A percentile compares a stretch with the other conserved stretches of the same genome.
Conservation (phyloP, 2,888 invertebrate genomes). For the Thelaira solivaga region DNA sequence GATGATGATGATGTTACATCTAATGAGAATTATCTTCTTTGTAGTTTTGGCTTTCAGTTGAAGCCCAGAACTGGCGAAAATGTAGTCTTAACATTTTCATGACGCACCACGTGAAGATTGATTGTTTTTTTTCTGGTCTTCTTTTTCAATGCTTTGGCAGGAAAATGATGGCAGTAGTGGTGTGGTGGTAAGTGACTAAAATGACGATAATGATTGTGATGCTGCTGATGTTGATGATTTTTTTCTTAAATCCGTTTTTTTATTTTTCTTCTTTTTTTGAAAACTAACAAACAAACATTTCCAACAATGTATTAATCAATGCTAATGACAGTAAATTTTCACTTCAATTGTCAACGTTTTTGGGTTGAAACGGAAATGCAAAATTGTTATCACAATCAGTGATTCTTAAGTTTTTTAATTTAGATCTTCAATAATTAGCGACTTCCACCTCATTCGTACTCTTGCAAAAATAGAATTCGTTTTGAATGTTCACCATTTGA, state of each 20-base stretch:
- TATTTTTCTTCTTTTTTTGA: constrained; percentile 1
- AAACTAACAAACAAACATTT: constrained; percentile 65
- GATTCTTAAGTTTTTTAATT: not conserved
- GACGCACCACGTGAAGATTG: constrained; percentile 70
- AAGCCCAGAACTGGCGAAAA: constrained; percentile 9
- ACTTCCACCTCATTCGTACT: too few relatives aligned
- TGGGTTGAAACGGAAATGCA: constrained; percentile 52
- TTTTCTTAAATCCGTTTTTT: constrained; percentile 57
- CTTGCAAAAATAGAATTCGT: too few relatives aligned
- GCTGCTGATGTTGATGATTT: constrained; percentile 53
- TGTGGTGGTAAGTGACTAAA: too few relatives aligned
- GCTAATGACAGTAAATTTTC: constrained; percentile 75
- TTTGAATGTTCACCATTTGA: too few relatives aligned
- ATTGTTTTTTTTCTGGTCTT: constrained; percentile 68
- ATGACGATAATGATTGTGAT: constrained; percentile 46
- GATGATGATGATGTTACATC: constrained; percentile 14
- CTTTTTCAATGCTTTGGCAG: constrained; percentile 29
- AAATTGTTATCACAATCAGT: constrained; percentile 17
- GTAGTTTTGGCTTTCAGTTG: not conserved
- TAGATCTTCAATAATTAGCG: not conserved
- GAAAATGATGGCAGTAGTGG: constrained; percentile 24
- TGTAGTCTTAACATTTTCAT: constrained; percentile 56
- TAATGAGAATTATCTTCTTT: constrained; percentile 26
- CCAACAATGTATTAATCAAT: constrained; percentile 76
- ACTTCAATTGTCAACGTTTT: constrained; percentile 62